These are phyloP conservation scores for Cremastinae sp. DNA, from an alignment of 2,888 invertebrate genomes.

Conservation along the genomic window DNA sequence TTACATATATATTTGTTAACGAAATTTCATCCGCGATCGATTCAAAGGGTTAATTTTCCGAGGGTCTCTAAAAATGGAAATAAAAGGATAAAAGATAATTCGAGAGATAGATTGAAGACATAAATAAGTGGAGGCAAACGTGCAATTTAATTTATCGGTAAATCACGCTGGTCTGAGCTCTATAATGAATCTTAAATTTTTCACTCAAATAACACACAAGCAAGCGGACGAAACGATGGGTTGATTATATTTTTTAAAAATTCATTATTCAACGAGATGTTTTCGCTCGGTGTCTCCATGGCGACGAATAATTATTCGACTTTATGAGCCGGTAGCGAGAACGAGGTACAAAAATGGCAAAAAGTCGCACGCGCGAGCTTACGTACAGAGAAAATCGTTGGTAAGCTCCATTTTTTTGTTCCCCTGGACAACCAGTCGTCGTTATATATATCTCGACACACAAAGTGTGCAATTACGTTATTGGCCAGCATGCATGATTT, in stretches of 20 bases:
- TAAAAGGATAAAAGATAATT: background rate
- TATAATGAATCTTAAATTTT: background rate
- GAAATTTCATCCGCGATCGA: background rate
- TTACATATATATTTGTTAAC: slow-evolving; percentile 18
- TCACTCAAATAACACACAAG: slow-evolving; percentile 1
- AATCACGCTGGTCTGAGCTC: background rate
- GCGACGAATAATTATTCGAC: slow-evolving; percentile 77
- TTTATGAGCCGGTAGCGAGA: slow-evolving; percentile 70
- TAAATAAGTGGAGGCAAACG: background rate
- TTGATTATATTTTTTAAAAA: slow-evolving; percentile 33
- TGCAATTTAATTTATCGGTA: background rate
- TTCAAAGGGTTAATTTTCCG: too few species aligned
- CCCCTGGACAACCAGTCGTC: slow-evolving; percentile 35
- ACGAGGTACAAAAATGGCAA: background rate
- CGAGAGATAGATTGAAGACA: background rate
- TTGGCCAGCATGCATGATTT: slow-evolving; percentile 27
- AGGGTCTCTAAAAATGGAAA: background rate
- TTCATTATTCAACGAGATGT: slow-evolving; percentile 75
- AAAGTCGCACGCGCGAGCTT: background rate
- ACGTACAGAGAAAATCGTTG: slow-evolving; percentile 15
- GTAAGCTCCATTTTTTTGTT: slow-evolving; percentile 32
- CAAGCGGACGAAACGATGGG: background rate
- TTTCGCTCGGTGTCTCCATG: slow-evolving; percentile 71
- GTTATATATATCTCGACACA: slow-evolving; percentile 14
- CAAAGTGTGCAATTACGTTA: slow-evolving; percentile 45